Conservation (phyloP, 2,888 invertebrate genomes). For the Dichetophora obliterata region DNA sequence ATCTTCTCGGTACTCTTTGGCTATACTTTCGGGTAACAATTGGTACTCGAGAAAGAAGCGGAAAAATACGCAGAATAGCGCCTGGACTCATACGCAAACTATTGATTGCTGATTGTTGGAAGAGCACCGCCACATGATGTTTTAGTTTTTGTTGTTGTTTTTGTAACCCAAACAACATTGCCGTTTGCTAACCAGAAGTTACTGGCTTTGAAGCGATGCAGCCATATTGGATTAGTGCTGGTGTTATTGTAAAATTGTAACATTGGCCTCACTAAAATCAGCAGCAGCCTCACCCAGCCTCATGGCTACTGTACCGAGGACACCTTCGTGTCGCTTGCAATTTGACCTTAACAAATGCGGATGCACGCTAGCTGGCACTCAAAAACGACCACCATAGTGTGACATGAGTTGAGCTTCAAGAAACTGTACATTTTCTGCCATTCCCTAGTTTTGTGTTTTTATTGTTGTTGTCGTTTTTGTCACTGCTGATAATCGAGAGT, state of each 20-base stretch:
- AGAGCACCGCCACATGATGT: no score
- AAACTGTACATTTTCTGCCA: background rate
- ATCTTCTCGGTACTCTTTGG: background rate
- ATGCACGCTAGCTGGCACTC: background rate
- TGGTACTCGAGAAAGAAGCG: constrained; percentile 1
- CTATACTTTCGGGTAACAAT: background rate
- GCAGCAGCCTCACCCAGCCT: background rate
- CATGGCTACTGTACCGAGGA: constrained; percentile 19
- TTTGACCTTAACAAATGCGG: constrained; percentile 50
- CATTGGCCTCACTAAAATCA: background rate
- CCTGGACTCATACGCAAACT: background rate
- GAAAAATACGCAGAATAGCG: background rate
- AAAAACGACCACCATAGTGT: background rate
- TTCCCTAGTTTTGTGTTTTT: background rate
- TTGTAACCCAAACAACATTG: background rate
- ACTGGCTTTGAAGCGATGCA: background rate
- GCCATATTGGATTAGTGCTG: constrained; percentile 7
- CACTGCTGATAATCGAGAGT: constrained; percentile 43
- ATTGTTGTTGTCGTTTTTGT: constrained; percentile 8
- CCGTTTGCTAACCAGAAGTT: constrained; percentile 3
- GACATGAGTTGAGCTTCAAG: background rate
- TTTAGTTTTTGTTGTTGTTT: background rate
- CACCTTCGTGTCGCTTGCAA: constrained; percentile 47
- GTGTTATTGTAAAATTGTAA: background rate
- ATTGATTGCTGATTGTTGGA: no score